Conservation (phyloP, 2,113 vertebrate genomes). For the Rutilus rutilus region DNA sequence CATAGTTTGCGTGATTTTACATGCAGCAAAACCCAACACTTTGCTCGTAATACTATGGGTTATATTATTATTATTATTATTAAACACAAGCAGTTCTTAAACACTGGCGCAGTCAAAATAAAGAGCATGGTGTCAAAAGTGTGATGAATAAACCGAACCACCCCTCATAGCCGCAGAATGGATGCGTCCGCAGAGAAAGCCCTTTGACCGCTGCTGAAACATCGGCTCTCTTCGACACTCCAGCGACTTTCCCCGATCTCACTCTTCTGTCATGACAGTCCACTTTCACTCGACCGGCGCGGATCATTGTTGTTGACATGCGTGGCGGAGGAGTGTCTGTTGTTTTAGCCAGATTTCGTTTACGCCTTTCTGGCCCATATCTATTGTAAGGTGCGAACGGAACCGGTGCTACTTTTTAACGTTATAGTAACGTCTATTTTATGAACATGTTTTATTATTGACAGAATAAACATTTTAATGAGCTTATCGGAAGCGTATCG, state of each 20-base stretch:
- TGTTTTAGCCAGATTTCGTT: background rate
- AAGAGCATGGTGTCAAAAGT: background rate
- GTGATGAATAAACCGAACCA: background rate
- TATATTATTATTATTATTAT: background rate
- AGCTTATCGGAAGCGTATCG: background rate
- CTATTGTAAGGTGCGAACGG: background rate
- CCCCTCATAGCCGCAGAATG: background rate
- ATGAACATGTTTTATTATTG: background rate
- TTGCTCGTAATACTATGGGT: background rate
- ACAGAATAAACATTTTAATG: background rate
- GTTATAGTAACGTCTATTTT: background rate
- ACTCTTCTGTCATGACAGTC: background rate
- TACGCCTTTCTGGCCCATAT: background rate
- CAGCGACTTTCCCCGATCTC: background rate
- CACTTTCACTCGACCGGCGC: background rate
- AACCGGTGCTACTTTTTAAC: background rate
- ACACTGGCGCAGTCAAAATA: background rate
- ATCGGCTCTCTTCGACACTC: background rate
- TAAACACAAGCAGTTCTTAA: background rate
- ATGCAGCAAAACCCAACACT: background rate
- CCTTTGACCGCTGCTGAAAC: background rate
- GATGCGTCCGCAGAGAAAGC: constrained; percentile 8
- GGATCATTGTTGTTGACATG: background rate
- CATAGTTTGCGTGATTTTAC: background rate
- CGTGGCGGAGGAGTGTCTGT: background rate